phyloP scores from a whole-genome alignment of 2,113 vertebrate genomes.

The Silurus glanis region DNA sequence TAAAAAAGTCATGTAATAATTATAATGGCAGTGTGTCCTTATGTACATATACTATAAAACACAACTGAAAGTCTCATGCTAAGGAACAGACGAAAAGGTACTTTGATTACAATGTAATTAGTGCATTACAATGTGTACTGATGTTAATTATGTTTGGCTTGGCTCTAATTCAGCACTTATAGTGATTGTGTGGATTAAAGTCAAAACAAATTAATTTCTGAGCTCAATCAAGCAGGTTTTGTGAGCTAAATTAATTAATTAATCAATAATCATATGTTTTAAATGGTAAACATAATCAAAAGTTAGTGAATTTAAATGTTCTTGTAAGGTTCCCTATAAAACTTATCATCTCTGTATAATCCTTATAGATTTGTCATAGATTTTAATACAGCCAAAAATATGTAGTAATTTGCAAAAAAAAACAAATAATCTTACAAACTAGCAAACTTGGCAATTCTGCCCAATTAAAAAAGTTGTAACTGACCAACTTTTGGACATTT shows the following conservation, averaged over 20 bases:
- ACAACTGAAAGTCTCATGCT: neutral
- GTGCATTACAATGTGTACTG: neutral
- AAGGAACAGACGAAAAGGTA: neutral
- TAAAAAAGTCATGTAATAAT: neutral
- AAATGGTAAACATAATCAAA: neutral
- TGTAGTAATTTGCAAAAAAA: neutral
- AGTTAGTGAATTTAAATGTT: neutral
- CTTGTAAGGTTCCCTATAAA: neutral
- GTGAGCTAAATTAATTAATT: neutral
- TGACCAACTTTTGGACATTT: neutral
- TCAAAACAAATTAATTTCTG: neutral
- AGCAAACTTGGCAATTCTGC: neutral
- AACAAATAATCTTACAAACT: neutral
- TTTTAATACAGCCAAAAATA: too few species aligned
- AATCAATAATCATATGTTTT: neutral
- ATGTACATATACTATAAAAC: conserved; percentile 4
- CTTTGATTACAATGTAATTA: neutral
- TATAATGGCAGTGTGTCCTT: neutral
- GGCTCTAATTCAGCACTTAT: neutral
- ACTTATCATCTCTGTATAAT: neutral
- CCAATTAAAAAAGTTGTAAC: neutral
- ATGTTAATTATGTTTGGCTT: neutral
- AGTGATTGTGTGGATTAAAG: neutral
- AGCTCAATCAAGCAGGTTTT: neutral
- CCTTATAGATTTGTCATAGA: too few species aligned